Evolutionary conservation across 2,797 vertebrate genomes (phyloP).

Genomic region (Borostomias antarcticus): DNA sequence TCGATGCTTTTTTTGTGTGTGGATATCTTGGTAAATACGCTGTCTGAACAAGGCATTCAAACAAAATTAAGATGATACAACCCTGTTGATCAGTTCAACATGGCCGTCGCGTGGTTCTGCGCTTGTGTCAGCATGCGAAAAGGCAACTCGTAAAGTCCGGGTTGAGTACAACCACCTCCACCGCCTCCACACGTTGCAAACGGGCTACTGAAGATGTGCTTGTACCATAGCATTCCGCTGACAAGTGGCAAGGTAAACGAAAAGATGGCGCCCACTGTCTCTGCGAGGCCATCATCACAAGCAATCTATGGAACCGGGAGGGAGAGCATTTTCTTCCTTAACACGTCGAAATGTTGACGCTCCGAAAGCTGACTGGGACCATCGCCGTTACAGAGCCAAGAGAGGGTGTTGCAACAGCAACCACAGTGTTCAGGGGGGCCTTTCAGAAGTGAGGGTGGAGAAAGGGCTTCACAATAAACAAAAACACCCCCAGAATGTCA

Average conservation of each 20-base stretch:
- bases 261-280: conserved; percentile 16
- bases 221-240: conserved; percentile 52
- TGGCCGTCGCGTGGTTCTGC: conserved; percentile 44
- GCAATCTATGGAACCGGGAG: conserved; percentile 31
- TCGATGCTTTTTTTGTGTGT: background rate
- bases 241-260: conserved; percentile 40
- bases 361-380: conserved; percentile 50
- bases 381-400: conserved; percentile 29
- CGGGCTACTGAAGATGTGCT: conserved; percentile 63
- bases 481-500: conserved; percentile 66
- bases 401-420: conserved; percentile 55
- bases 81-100: conserved; percentile 36
- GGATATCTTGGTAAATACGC: background rate
- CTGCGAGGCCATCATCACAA: conserved; percentile 42
- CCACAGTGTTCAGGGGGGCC: conserved; percentile 34
- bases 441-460: conserved; percentile 54
- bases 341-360: conserved; percentile 46
- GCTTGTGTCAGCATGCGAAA: conserved; percentile 30
- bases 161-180: too few relatives aligned
- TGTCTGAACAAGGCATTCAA: background rate
- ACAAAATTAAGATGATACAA: background rate
- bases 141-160: conserved; percentile 48
- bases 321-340: conserved; percentile 43
- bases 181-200: conserved; percentile 71
- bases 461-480: conserved; percentile 62